Evolutionary conservation across 2,113 vertebrate species (phyloP), one percentile per base, ranked within the genome.

Genomic region (Pomatostomus ruficeps): DNA sequence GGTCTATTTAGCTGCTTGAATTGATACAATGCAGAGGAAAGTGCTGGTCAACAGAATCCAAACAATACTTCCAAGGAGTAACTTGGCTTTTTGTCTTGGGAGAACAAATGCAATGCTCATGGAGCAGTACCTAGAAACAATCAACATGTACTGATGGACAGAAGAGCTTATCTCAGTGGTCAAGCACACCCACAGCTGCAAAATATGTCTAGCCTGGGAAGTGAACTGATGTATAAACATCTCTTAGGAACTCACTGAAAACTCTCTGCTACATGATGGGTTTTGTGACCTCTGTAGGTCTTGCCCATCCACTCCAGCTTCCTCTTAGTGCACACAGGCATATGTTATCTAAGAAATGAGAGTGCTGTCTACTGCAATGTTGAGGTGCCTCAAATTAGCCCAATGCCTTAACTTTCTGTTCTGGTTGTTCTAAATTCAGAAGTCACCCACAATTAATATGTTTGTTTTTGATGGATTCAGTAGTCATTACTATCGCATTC

Each of bases 401-500:
- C 68, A 85, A 57, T 11, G 11, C 33, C 36, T 95, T 74, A 85
- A 83, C 16, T 71, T 71, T 57, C 36, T 59, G 36, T 80, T 71
- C 57, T 77, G 23, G 31, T 67, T 88, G 31, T 49, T 93, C 45
- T 83, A 80, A 91, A 96, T 80, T 80, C 46, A 93, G 52, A 90
- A 93, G 67, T 35, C 79, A 77, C 20, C 67, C 72, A 73, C 67
- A 84, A 83, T 52, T 8, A 90, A 63, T 68, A 49, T 52, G 19
- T 91, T 94, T 80, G 85, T 93, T 96, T 91, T 88, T 95, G 38
- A 94, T 52, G 57, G 62, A 95, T 85, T 96, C 71, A 75, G 82
- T 67, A 86, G 55, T 80, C 67, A 70, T 95, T 93, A 91, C 71
- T 31, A 59, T 36, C 71, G 59, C 72, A 85, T 91, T 93, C 55